phyloP scores from a whole-genome alignment of 1,140 invertebrate species.

The Drosophila obscura region DNA sequence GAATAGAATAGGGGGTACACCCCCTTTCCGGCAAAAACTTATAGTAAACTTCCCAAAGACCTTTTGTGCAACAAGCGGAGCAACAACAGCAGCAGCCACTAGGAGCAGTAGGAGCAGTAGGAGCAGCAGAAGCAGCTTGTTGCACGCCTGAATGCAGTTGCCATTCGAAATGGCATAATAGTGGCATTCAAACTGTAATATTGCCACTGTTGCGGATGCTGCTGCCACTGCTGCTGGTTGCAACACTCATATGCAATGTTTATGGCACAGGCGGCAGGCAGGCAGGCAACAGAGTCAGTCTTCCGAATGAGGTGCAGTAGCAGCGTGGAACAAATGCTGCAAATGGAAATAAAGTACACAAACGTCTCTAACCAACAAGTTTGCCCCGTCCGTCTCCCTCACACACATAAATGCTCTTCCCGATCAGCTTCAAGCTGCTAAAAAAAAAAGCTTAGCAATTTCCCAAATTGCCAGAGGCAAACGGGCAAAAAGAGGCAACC shows the following conservation, averaged over 20 bases:
- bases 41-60: not conserved
- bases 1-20: conserved; percentile 6
- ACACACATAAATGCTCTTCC: too few species aligned
- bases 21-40: not conserved
- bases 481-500: conserved; percentile 1
- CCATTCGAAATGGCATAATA: conserved; percentile 73
- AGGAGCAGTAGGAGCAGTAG: not conserved
- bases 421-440: not conserved
- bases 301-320: conserved; percentile 16
- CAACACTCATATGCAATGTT: conserved; percentile 74
- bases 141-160: conserved; percentile 50
- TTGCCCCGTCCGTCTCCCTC: too few species aligned
- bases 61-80: not conserved
- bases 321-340: conserved; percentile 50
- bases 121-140: conserved; percentile 34
- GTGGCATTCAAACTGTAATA: conserved; percentile 69
- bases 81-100: conserved; percentile 14
- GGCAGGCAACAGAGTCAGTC: not conserved
- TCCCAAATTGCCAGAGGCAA: conserved; percentile 36
- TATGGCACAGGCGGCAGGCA: conserved; percentile 14
- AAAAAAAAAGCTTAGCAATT: conserved; percentile 30
- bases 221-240: conserved; percentile 50
- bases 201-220: conserved; percentile 40
- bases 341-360: conserved; percentile 26
- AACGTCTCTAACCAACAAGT: too few species aligned